A percentile compares a stretch with the other conserved stretches of the same genome.
phyloP scores from a whole-genome alignment of 2,888 invertebrate genomes.

The Hartigia nigra region DNA sequence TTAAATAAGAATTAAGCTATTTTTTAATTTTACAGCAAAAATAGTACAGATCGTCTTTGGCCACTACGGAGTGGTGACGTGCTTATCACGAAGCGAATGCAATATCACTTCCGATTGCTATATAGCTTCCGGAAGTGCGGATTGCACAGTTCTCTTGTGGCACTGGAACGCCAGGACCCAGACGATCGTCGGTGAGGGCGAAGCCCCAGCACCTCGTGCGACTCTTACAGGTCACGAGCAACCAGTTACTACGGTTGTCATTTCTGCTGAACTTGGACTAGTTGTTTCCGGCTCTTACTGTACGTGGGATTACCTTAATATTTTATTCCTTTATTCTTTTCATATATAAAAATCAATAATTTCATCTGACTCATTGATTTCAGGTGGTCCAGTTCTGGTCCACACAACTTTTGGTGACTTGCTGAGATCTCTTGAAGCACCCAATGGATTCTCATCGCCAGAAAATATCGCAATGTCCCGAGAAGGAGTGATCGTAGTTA shows the following conservation, averaged over 20 bases:
- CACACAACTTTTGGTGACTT: constrained; percentile 99
- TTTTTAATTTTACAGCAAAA: constrained; percentile 76
- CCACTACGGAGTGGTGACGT: constrained; percentile 98
- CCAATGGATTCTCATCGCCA: constrained; percentile 79
- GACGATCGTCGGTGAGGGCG: constrained; percentile 96
- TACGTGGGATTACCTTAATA: too few relatives aligned
- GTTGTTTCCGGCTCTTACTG: constrained; percentile 93
- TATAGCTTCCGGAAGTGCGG: constrained; percentile 96
- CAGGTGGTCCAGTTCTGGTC: constrained; percentile 93
- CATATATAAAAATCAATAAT: constrained; percentile 5
- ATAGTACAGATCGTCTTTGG: constrained; percentile 99
- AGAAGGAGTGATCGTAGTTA: constrained; percentile 95
- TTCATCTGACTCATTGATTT: constrained; percentile 6
- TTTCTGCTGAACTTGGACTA: constrained; percentile 97
- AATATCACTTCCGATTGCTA: constrained; percentile 99
- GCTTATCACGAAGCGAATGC: constrained; percentile 96
- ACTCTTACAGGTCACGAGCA: constrained; percentile 98
- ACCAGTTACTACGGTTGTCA: constrained; percentile 93
- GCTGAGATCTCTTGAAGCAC: constrained; percentile 88
- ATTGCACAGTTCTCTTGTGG: constrained; percentile 98
- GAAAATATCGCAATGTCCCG: constrained; percentile 93
- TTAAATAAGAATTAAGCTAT: constrained; percentile 8
- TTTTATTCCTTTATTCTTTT: constrained; percentile 10
- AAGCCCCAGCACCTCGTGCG: constrained; percentile 94
- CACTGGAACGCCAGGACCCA: constrained; percentile 98